Conservation (phyloP, 2,888 invertebrate species). For the Spilarctia lutea region DNA sequence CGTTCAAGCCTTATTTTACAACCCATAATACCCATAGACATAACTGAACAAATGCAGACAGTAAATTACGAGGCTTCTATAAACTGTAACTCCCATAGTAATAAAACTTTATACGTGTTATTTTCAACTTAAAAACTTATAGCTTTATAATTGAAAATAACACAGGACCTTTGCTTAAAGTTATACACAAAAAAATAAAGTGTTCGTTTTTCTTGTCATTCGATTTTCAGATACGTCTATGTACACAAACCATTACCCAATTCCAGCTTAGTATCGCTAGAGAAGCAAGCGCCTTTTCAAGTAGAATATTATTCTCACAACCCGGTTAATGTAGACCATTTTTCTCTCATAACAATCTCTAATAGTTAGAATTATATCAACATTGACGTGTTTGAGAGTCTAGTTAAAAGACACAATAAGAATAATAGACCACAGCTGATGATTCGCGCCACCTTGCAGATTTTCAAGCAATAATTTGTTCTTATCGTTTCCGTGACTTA, state of each 20-base stretch:
- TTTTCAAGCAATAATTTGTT: constrained; percentile 39
- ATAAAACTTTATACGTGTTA: too few species aligned
- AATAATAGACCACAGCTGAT: constrained; percentile 51
- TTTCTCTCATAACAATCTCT: not conserved
- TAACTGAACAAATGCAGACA: not conserved
- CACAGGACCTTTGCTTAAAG: too few species aligned
- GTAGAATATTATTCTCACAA: constrained; percentile 21
- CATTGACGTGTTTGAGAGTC: not conserved
- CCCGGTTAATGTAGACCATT: not conserved
- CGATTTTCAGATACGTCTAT: constrained; percentile 16
- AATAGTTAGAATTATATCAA: not conserved
- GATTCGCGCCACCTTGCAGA: constrained; percentile 14
- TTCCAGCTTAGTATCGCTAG: constrained; percentile 3
- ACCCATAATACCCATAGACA: constrained; percentile 16
- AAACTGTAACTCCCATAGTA: not conserved
- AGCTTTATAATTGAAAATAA: too few species aligned
- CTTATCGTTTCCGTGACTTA: constrained; percentile 67
- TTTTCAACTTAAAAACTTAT: too few species aligned
- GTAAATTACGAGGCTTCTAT: not conserved
- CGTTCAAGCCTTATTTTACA: constrained; percentile 15
- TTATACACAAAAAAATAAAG: not conserved
- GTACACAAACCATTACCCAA: constrained; percentile 14
- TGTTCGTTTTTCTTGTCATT: not conserved
- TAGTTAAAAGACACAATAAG: constrained; percentile 18
- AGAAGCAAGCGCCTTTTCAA: constrained; percentile 10